Conservation (phyloP, 1,140 invertebrate genomes). For the Acromyrmex charruanus region DNA sequence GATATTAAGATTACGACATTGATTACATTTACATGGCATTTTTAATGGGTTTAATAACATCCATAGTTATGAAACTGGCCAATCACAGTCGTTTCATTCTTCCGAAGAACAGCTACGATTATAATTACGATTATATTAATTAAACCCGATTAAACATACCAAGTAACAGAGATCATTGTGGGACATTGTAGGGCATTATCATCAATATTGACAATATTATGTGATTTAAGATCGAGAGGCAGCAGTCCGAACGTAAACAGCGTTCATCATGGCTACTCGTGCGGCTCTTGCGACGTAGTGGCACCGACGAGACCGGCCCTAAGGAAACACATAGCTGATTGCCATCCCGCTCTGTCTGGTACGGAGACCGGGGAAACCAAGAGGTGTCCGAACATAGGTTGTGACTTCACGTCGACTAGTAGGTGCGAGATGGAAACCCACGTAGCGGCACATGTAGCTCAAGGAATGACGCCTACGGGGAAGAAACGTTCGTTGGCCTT, state of each 20-base stretch:
- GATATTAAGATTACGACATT: neutral
- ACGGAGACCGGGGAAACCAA: slow-evolving; percentile 77
- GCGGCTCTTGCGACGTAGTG: slow-evolving; percentile 82
- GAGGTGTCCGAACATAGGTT: slow-evolving; percentile 83
- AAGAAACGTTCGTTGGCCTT: slow-evolving; percentile 84
- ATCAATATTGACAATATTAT: neutral
- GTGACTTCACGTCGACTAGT: slow-evolving; percentile 82
- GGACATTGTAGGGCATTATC: neutral
- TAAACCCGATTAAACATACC: too few relatives aligned
- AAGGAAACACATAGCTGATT: slow-evolving; percentile 83
- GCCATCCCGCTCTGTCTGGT: slow-evolving; percentile 78
- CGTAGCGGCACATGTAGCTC: slow-evolving; percentile 83
- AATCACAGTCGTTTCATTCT: too few relatives aligned
- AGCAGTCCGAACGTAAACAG: slow-evolving; percentile 81
- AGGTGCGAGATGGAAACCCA: slow-evolving; percentile 85
- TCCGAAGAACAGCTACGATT: too few relatives aligned
- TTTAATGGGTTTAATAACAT: too few relatives aligned
- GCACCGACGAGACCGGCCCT: slow-evolving; percentile 83
- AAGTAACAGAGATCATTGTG: too few relatives aligned
- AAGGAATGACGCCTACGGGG: slow-evolving; percentile 82
- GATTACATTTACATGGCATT: too few relatives aligned
- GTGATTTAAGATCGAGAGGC: slow-evolving; percentile 80
- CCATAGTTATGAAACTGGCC: too few relatives aligned
- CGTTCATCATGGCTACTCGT: slow-evolving; percentile 81
- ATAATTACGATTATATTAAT: too few relatives aligned